These are phyloP conservation scores for Urechis unicinctus DNA, from an alignment of 2,888 invertebrate genomes.

Conservation along the genomic window DNA sequence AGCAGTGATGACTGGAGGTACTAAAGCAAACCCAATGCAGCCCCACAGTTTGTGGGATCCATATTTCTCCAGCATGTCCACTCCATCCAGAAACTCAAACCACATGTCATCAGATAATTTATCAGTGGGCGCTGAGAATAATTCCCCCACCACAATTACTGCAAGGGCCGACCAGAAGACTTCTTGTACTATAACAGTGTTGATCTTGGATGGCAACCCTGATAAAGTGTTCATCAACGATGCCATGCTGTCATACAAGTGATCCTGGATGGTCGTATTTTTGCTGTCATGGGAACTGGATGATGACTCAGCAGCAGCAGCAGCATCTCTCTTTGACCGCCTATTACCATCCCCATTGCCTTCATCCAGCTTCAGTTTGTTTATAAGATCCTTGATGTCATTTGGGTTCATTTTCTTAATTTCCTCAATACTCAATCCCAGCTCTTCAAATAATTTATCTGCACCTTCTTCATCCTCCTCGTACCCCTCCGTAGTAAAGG, in stretches of 20 bases:
- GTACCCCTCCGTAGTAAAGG: too few species aligned
- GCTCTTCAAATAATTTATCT: too few species aligned
- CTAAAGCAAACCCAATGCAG: conserved; percentile 33
- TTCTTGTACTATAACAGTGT: conserved; percentile 3
- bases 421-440: too few species aligned
- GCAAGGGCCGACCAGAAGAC: conserved; percentile 33
- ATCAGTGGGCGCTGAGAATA: conserved; percentile 17
- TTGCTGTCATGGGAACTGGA: too few species aligned
- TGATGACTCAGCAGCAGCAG: too few species aligned
- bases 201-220: background rate
- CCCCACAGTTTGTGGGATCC: conserved; percentile 40
- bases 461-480: too few species aligned
- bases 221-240: background rate
- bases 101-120: conserved; percentile 40
- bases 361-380: too few species aligned
- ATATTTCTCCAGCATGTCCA: conserved; percentile 43
- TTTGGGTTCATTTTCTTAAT: too few species aligned
- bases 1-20: conserved; percentile 32
- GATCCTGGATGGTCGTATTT: too few species aligned
- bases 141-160: conserved; percentile 34
- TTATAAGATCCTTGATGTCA: too few species aligned
- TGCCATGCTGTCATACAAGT: background rate
- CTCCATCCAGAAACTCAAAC: conserved; percentile 43
- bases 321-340: too few species aligned
- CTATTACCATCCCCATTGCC: too few species aligned